Evolutionary conservation across 2,113 vertebrate species (phyloP).

Genomic region (Candoia aspera): DNA sequence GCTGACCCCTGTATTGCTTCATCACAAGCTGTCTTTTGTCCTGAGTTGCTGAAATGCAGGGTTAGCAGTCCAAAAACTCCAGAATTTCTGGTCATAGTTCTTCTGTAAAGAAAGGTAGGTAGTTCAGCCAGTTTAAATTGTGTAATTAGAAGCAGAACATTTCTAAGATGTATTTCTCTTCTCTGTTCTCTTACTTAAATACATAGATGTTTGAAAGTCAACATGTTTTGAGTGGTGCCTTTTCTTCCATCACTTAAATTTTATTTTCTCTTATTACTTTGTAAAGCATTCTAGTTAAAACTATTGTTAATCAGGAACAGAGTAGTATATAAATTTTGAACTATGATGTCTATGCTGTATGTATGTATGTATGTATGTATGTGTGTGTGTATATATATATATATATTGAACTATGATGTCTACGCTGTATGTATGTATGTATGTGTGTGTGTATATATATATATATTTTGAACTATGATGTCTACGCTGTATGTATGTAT

Average conservation of each 20-base stretch:
- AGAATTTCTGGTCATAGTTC: neutral
- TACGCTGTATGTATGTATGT: no score
- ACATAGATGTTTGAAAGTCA: conserved; percentile 10
- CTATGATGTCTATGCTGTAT: conserved; percentile 48
- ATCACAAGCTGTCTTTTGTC: neutral
- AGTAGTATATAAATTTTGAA: conserved; percentile 34
- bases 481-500: no score
- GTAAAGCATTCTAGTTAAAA: conserved; percentile 46
- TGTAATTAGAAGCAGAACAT: conserved; percentile 5
- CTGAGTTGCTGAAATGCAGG: neutral
- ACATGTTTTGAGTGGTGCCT: conserved; percentile 2
- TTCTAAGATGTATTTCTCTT: neutral
- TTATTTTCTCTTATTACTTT: conserved; percentile 35
- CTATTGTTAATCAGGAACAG: conserved; percentile 43
- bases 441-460: no score
- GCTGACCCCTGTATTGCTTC: neutral
- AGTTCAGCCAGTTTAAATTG: neutral
- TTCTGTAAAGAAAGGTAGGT: neutral
- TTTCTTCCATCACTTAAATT: conserved; percentile 1
- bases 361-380: neutral
- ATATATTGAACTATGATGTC: no score
- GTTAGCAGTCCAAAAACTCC: neutral
- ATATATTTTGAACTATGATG: no score
- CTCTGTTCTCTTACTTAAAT: neutral
- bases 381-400: conserved; percentile 21